Evolutionary conservation across 2,113 vertebrate species (phyloP).

Genomic region (Hippoglossus stenolepis): DNA sequence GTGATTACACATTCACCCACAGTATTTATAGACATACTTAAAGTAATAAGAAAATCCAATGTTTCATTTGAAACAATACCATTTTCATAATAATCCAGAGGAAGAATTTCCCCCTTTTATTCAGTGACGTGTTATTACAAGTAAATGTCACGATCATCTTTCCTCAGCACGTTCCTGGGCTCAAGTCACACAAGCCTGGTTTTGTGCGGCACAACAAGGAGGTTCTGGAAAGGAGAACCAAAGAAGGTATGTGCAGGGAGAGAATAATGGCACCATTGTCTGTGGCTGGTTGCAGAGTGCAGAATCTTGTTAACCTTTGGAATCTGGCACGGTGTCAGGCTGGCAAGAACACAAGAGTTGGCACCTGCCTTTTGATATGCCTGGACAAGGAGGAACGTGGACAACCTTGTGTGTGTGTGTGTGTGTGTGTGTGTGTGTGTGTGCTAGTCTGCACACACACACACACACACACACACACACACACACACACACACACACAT

Average conservation of each 20-base stretch:
- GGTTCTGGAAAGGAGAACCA: slow-evolving; percentile 64
- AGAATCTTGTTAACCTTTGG: slow-evolving; percentile 78
- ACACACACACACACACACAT: background rate
- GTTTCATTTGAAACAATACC: background rate
- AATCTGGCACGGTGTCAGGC: slow-evolving; percentile 66
- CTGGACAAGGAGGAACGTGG: slow-evolving; percentile 60
- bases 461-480: slow-evolving; percentile 9
- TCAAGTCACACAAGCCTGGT: slow-evolving; percentile 49
- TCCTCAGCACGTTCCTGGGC: slow-evolving; percentile 37
- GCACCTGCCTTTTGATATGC: slow-evolving; percentile 69
- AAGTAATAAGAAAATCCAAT: background rate
- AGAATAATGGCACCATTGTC: slow-evolving; percentile 77
- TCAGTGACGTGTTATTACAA: slow-evolving; percentile 35
- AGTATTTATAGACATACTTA: background rate
- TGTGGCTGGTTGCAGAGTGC: slow-evolving; percentile 63
- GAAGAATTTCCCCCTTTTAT: slow-evolving; percentile 10
- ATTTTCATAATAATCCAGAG: background rate
- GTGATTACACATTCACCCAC: too few relatives aligned
- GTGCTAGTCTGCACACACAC: background rate
- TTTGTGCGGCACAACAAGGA: slow-evolving; percentile 64
- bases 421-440: slow-evolving; percentile 17
- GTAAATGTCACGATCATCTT: slow-evolving; percentile 53
- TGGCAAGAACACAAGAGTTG: slow-evolving; percentile 70
- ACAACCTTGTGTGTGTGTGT: slow-evolving; percentile 42
- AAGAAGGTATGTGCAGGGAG: slow-evolving; percentile 61